phyloP scores from a whole-genome alignment of 1,140 invertebrate species.

The Zaprionus ghesquierei region DNA sequence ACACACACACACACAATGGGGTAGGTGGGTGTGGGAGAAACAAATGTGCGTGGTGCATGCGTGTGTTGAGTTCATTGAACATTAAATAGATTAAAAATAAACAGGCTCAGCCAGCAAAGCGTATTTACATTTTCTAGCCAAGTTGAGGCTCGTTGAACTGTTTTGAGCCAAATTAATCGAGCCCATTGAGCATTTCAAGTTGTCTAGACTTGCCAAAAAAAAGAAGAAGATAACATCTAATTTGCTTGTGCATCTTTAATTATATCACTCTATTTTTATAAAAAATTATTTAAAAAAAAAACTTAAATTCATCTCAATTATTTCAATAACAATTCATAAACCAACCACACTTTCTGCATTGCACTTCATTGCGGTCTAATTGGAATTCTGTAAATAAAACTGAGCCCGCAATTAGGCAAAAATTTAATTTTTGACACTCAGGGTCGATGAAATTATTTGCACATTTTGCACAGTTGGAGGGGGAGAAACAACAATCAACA shows the following conservation, averaged over 20 bases:
- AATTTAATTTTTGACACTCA: slow-evolving; percentile 9
- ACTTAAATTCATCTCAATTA: neutral
- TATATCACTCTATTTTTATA: neutral
- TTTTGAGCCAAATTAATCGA: slow-evolving; percentile 26
- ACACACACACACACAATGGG: slow-evolving; percentile 50
- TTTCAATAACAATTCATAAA: neutral
- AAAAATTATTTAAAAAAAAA: neutral
- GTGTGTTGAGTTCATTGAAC: slow-evolving; percentile 70
- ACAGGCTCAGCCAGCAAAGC: slow-evolving; percentile 23
- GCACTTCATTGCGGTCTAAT: neutral
- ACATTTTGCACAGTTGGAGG: slow-evolving; percentile 52
- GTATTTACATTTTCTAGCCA: slow-evolving; percentile 29
- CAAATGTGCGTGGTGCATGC: slow-evolving; percentile 47
- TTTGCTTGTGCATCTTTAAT: neutral
- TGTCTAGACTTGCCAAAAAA: slow-evolving; percentile 24
- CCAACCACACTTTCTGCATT: neutral
- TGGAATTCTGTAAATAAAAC: slow-evolving; percentile 10
- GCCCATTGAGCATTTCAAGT: slow-evolving; percentile 8
- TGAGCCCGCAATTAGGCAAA: slow-evolving; percentile 9
- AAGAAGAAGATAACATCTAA: neutral
- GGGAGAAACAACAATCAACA: slow-evolving; percentile 29
- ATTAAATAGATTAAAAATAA: slow-evolving; percentile 71
- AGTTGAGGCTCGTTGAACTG: slow-evolving; percentile 42
- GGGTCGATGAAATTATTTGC: neutral
- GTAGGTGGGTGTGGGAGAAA: slow-evolving; percentile 45